These are phyloP conservation scores for Pristionchus fissidentatus DNA, from an alignment of 2,888 invertebrate species.

Conservation along the genomic window DNA sequence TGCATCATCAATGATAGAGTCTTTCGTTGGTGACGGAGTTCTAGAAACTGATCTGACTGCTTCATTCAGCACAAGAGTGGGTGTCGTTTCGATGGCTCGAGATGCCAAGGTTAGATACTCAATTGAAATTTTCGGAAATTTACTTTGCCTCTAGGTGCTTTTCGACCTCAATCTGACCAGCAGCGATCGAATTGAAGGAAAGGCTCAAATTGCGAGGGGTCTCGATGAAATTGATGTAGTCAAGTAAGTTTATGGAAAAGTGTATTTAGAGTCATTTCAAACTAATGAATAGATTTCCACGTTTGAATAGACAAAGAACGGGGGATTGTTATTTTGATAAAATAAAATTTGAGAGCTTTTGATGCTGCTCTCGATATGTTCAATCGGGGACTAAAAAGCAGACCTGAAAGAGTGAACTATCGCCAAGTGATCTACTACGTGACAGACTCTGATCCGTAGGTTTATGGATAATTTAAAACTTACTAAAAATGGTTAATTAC, in stretches of 20 bases:
- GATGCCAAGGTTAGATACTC: neutral
- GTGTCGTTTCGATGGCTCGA: neutral
- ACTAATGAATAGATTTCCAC: no score
- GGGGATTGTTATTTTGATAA: neutral
- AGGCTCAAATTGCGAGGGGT: neutral
- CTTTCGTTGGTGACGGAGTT: neutral
- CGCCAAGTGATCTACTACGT: conserved; percentile 28
- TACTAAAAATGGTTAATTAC: neutral
- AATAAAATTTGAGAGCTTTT: neutral
- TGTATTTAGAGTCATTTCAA: no score
- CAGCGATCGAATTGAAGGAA: neutral
- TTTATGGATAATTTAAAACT: neutral
- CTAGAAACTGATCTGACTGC: neutral
- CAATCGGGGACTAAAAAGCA: neutral
- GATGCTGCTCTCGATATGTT: neutral
- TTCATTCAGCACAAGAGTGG: neutral
- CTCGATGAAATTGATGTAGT: neutral
- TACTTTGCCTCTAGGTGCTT: neutral
- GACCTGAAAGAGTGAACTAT: neutral
- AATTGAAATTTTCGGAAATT: neutral
- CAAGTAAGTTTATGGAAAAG: neutral
- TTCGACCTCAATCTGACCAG: conserved; percentile 12
- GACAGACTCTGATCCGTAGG: neutral
- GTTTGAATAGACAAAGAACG: no score
- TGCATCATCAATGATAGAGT: no score